Conservation (phyloP, 92 coral and sea anemone genomes). For the Micromussa lordhowensis region DNA sequence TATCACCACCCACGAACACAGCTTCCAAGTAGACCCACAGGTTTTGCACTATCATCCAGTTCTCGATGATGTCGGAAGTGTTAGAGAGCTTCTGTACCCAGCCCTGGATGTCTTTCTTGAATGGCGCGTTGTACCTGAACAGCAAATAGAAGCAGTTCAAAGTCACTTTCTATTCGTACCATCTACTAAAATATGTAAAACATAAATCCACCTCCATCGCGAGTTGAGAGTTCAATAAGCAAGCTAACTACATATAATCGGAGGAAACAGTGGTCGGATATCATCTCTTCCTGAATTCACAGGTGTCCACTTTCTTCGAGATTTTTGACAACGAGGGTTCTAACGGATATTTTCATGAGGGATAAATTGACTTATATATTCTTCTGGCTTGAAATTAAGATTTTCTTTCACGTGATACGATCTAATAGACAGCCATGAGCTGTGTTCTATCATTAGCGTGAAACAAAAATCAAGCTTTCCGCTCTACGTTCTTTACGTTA, state of each 20-base stretch:
- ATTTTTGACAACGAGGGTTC: not conserved
- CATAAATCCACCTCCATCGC: no score
- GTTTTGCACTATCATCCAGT: slow-evolving; percentile 94
- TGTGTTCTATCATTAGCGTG: not conserved
- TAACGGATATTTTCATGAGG: not conserved
- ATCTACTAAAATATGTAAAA: no score
- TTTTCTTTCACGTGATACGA: not conserved
- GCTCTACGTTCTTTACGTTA: no score
- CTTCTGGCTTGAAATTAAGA: not conserved
- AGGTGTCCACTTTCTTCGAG: not conserved
- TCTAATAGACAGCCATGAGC: not conserved
- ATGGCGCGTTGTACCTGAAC: slow-evolving; percentile 87
- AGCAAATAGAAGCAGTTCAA: not conserved
- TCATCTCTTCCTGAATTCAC: not conserved
- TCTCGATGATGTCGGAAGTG: slow-evolving; percentile 92
- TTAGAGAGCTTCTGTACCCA: slow-evolving; percentile 95
- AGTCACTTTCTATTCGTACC: not conserved
- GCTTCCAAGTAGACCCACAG: slow-evolving; percentile 94
- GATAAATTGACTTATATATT: not conserved
- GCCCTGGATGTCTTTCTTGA: slow-evolving; percentile 84
- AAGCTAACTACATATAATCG: no score
- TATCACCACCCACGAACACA: slow-evolving; percentile 95
- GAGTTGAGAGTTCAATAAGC: no score
- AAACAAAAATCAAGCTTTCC: no score
- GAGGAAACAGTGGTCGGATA: no score